phyloP scores from a whole-genome alignment of 2,797 vertebrate genomes.

The Pristis pectinata region DNA sequence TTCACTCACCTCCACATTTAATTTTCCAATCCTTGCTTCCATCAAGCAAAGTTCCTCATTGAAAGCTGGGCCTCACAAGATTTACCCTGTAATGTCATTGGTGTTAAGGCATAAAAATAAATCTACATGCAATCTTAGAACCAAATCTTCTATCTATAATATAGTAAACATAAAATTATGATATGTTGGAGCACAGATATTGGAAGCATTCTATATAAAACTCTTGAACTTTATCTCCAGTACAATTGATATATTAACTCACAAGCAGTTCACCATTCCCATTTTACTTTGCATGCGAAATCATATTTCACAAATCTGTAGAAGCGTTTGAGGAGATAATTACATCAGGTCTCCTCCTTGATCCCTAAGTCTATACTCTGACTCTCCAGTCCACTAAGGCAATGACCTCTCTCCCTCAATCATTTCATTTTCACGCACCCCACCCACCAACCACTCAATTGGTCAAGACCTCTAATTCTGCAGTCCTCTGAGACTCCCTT shows the following conservation, averaged over 20 bases:
- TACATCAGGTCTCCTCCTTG: neutral
- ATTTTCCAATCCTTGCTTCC: neutral
- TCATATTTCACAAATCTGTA: neutral
- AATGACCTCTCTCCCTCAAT: too few relatives aligned
- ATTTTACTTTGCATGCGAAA: neutral
- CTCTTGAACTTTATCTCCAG: neutral
- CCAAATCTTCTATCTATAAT: neutral
- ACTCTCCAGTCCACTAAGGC: too few relatives aligned
- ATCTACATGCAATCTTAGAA: neutral
- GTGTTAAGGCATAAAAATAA: neutral
- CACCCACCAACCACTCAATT: too few relatives aligned
- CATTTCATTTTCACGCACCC: too few relatives aligned
- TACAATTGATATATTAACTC: neutral
- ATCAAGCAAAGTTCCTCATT: neutral
- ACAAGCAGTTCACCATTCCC: neutral
- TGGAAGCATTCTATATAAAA: too few relatives aligned
- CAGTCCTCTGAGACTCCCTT: too few relatives aligned
- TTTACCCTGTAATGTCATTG: neutral
- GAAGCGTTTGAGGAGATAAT: neutral
- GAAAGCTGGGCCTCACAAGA: neutral
- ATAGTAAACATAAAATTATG: neutral
- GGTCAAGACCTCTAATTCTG: too few relatives aligned
- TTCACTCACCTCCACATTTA: constrained; percentile 1
- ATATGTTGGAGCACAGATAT: neutral
- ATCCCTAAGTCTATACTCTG: too few relatives aligned